These are phyloP conservation scores for Sula dactylatra DNA, from an alignment of 2,113 vertebrate genomes.

Conservation along the genomic window DNA sequence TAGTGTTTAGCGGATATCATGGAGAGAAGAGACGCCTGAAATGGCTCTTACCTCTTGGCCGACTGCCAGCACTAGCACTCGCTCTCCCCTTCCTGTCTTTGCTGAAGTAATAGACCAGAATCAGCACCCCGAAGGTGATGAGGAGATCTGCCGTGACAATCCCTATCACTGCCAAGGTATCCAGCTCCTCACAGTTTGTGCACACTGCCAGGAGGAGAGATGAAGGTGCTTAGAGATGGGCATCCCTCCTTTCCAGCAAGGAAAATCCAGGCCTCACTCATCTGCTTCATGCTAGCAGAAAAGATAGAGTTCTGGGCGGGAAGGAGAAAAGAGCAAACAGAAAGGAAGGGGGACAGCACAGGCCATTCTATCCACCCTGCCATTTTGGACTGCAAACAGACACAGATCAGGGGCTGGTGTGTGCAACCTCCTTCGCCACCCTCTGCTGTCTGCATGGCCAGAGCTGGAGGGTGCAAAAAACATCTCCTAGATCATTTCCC, in stretches of 20 bases:
- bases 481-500: neutral
- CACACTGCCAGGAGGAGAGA: conserved; percentile 64
- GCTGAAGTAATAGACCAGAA: conserved; percentile 74
- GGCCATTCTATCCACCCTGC: neutral
- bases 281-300: neutral
- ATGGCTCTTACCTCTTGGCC: conserved; percentile 49
- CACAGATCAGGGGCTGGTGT: neutral
- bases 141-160: conserved; percentile 64
- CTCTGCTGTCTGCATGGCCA: neutral
- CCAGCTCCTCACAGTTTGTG: conserved; percentile 68
- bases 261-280: neutral
- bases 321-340: neutral
- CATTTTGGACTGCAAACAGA: neutral
- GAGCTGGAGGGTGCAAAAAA: neutral
- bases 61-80: neutral
- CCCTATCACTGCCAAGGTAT: neutral
- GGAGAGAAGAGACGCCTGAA: fast-evolving
- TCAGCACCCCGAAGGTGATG: conserved; percentile 71
- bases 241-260: neutral
- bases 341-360: neutral
- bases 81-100: conserved; percentile 42
- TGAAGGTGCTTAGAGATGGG: neutral
- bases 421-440: neutral
- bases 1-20: fast-evolving
- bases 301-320: too few relatives aligned